Percentiles rank a stretch among this genome's conserved stretches.
These are phyloP conservation scores for Neodiprion lecontei DNA, from an alignment of 1,140 invertebrate species.

Conservation along the genomic window DNA sequence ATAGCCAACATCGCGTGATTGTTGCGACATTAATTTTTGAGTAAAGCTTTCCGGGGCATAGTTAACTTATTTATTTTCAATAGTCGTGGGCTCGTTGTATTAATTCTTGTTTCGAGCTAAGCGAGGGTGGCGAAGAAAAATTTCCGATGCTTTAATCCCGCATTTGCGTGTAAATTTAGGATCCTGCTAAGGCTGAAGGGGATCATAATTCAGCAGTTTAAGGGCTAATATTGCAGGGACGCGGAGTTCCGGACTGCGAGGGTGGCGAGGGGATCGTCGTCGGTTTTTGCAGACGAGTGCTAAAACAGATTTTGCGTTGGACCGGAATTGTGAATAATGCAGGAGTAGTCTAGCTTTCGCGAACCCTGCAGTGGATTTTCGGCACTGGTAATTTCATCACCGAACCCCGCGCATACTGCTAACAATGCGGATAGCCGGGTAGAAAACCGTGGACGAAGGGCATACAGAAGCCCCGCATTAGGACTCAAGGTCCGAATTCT, in stretches of 20 bases:
- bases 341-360: not conserved
- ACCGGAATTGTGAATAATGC: slow-evolving; percentile 2
- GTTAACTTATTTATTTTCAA: too few relatives aligned
- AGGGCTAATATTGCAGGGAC: not conserved
- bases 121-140: too few relatives aligned
- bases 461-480: too few relatives aligned
- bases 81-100: too few relatives aligned
- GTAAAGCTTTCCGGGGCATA: too few relatives aligned
- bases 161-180: slow-evolving; percentile 18
- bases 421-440: too few relatives aligned
- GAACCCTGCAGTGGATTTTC: not conserved
- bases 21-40: too few relatives aligned
- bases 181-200: not conserved
- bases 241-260: slow-evolving; percentile 18
- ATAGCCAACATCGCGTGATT: too few relatives aligned
- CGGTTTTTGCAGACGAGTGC: not conserved
- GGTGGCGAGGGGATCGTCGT: too few relatives aligned
- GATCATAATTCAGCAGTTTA: not conserved
- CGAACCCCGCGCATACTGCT: not conserved
- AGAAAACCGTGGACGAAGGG: too few relatives aligned
- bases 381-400: not conserved
- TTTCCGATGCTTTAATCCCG: not conserved
- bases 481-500: too few relatives aligned
- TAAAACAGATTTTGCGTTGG: not conserved
- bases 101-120: too few relatives aligned